Percentiles rank a stretch among this genome's conserved stretches.
phyloP scores from a whole-genome alignment of 1,140 invertebrate genomes.

The Drosophila tropicalis region DNA sequence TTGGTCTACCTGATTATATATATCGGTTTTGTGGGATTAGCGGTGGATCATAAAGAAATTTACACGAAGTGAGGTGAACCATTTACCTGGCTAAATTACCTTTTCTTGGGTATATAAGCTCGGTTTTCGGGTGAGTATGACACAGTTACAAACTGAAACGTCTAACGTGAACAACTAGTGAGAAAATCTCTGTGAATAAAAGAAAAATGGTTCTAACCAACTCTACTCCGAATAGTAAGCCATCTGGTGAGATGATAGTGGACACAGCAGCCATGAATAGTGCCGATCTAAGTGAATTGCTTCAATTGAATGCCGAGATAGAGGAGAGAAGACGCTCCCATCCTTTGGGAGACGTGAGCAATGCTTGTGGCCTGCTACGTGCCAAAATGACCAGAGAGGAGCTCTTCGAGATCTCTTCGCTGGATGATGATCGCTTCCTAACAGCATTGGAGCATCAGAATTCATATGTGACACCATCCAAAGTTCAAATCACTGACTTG shows the following conservation, averaged over 20 bases:
- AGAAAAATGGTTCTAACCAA: conserved; percentile 68
- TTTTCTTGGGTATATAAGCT: conserved; percentile 35
- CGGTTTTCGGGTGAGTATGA: neutral
- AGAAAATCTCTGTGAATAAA: conserved; percentile 15
- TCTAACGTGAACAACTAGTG: conserved; percentile 63
- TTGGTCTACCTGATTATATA: conserved; percentile 33
- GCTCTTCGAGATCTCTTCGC: conserved; percentile 66
- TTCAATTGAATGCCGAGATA: conserved; percentile 67
- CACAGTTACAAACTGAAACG: conserved; percentile 70
- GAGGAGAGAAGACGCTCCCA: conserved; percentile 55
- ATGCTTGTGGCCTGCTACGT: conserved; percentile 45
- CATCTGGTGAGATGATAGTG: conserved; percentile 51
- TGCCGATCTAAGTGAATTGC: conserved; percentile 56
- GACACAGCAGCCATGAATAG: conserved; percentile 67
- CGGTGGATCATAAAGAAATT: conserved; percentile 23
- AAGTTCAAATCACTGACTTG: conserved; percentile 55
- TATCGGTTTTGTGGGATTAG: conserved; percentile 30
- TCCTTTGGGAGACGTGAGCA: conserved; percentile 20
- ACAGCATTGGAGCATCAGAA: conserved; percentile 72
- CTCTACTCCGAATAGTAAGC: conserved; percentile 61
- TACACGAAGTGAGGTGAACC: neutral
- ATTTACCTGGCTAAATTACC: conserved; percentile 27
- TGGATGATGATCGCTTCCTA: conserved; percentile 72
- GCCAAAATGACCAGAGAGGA: conserved; percentile 76
- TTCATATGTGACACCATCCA: conserved; percentile 36